Percentiles rank a stretch among this genome's conserved stretches.
Conservation (phyloP, 2,113 vertebrate genomes). For the Casuarius casuarius region DNA sequence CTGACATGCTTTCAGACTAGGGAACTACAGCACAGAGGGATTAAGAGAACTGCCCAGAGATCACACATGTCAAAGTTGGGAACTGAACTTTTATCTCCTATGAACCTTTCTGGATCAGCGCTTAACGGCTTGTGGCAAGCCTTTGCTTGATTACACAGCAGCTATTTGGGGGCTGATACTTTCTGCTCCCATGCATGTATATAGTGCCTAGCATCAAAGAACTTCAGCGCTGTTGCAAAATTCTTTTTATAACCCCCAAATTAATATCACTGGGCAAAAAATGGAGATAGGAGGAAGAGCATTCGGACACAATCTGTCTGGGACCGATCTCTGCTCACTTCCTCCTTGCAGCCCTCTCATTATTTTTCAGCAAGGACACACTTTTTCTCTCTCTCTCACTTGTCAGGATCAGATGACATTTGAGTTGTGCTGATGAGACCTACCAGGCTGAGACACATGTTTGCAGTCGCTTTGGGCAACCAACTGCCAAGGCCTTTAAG, state of each 20-base stretch:
- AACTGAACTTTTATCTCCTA: background rate
- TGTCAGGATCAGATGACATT: slow-evolving; percentile 48
- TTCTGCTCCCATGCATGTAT: background rate
- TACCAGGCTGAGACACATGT: slow-evolving; percentile 48
- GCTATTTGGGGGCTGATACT: background rate
- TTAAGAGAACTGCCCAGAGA: background rate
- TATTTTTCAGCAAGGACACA: slow-evolving; percentile 22
- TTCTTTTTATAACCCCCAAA: background rate
- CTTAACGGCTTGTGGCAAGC: background rate
- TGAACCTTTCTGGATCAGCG: background rate
- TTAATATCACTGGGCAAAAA: background rate
- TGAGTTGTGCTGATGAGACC: slow-evolving; percentile 51
- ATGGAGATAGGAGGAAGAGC: background rate
- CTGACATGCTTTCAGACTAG: background rate
- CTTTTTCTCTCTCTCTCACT: background rate
- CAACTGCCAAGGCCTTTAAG: slow-evolving; percentile 43
- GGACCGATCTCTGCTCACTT: background rate
- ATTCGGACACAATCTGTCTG: rapidly evolving
- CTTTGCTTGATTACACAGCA: background rate
- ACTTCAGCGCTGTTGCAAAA: background rate
- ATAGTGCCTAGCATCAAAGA: background rate
- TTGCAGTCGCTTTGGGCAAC: slow-evolving; percentile 51
- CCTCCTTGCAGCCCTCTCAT: background rate
- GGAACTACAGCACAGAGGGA: background rate
- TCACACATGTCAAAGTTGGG: background rate